These are phyloP conservation scores for Sericinus montela DNA, from an alignment of 2,888 invertebrate species.

Conservation along the genomic window DNA sequence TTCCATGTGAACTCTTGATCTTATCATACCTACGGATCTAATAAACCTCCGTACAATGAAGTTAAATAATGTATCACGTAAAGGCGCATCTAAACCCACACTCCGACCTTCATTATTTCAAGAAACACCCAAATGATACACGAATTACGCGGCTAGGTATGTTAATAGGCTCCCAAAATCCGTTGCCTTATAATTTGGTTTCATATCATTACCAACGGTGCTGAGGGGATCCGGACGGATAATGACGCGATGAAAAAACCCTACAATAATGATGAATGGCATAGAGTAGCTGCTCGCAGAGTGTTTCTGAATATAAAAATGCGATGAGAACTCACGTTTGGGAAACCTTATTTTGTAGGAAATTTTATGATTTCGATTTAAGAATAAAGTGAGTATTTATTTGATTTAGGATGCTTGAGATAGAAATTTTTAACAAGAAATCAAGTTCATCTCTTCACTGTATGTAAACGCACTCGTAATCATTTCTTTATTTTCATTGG, in stretches of 20 bases:
- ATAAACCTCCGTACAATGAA: background rate
- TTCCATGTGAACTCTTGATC: background rate
- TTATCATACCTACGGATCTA: background rate
- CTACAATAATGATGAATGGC: constrained; percentile 29
- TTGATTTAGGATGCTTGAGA: too few relatives aligned
- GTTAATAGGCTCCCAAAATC: constrained; percentile 62
- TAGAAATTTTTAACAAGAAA: too few relatives aligned
- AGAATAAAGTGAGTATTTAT: too few relatives aligned
- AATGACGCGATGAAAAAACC: constrained; percentile 43
- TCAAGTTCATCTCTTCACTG: too few relatives aligned
- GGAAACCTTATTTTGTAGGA: too few relatives aligned
- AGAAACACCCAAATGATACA: constrained; percentile 55
- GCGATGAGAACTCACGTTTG: too few relatives aligned
- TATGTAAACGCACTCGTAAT: too few relatives aligned
- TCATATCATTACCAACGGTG: constrained; percentile 65
- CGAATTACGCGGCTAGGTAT: constrained; percentile 55
- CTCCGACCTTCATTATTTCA: constrained; percentile 33
- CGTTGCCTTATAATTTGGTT: constrained; percentile 67
- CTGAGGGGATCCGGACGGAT: constrained; percentile 50
- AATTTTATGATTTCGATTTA: too few relatives aligned
- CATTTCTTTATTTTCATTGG: too few relatives aligned
- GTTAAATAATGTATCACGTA: constrained; percentile 20
- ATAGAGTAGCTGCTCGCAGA: constrained; percentile 29
- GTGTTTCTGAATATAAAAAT: constrained; percentile 6
- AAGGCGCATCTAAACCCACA: constrained; percentile 23